A percentile compares a stretch with the other conserved stretches of the same genome.
Evolutionary conservation across 2,113 vertebrate species (phyloP).

Genomic region (Otus sunia): DNA sequence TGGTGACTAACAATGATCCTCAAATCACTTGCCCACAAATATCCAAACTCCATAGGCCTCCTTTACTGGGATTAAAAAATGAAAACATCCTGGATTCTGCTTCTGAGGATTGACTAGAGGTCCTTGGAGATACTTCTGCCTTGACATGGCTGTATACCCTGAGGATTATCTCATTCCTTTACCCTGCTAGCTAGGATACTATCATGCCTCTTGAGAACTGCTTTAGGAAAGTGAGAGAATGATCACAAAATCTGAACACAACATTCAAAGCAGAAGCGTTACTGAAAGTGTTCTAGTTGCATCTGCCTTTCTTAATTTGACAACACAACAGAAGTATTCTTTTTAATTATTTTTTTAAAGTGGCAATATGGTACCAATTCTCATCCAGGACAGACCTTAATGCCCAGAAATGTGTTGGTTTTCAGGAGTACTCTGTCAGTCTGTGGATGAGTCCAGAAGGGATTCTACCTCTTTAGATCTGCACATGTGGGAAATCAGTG

Average conservation of each 20-base stretch:
- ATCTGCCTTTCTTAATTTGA: no score
- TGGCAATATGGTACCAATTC: not conserved
- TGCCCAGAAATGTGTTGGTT: not conserved
- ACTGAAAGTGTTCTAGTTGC: not conserved
- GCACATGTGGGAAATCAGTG: not conserved
- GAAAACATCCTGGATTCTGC: not conserved
- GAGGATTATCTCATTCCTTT: not conserved
- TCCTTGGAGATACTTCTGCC: not conserved
- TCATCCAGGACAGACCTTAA: not conserved
- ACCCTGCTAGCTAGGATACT: not conserved
- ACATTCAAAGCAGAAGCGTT: not conserved
- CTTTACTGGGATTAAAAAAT: not conserved
- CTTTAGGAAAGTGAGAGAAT: not conserved
- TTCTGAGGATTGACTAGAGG: not conserved
- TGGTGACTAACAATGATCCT: not conserved
- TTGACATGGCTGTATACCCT: not conserved
- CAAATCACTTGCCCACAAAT: not conserved
- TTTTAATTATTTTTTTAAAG: not conserved
- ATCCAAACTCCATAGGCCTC: not conserved
- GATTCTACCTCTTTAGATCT: not conserved
- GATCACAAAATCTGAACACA: not conserved
- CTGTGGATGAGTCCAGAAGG: not conserved
- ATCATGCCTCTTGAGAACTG: not conserved
- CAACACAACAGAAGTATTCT: not conserved
- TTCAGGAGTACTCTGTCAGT: not conserved